Evolutionary conservation across 1,140 invertebrate genomes (phyloP).

Genomic region (Zaprionus ghesquierei): DNA sequence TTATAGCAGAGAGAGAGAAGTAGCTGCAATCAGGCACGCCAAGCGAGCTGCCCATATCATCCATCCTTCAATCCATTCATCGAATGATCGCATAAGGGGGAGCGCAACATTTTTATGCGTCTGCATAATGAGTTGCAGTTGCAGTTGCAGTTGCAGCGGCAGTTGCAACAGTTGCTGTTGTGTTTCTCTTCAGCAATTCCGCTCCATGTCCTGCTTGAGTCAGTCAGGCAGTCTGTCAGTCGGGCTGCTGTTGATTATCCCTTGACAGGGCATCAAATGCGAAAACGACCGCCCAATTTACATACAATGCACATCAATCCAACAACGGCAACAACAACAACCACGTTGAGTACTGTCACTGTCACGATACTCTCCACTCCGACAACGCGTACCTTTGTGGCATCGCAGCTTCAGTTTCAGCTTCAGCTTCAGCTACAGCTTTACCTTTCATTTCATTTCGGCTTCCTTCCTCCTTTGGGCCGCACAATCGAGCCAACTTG

Average conservation of each 20-base stretch:
- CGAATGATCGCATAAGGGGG: constrained; percentile 32
- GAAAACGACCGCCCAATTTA: constrained; percentile 80
- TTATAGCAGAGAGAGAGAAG: constrained; percentile 38
- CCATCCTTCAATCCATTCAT: constrained; percentile 23
- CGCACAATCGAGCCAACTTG: constrained; percentile 70
- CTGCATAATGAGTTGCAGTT: constrained; percentile 72
- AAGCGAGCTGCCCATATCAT: constrained; percentile 10
- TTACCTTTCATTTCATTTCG: constrained; percentile 30
- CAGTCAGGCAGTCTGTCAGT: constrained; percentile 2
- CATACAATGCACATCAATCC: constrained; percentile 79
- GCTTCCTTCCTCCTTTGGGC: constrained; percentile 40
- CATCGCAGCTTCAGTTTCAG: constrained; percentile 63
- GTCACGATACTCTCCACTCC: constrained; percentile 20
- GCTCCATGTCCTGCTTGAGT: constrained; percentile 31
- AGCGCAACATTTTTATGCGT: constrained; percentile 66
- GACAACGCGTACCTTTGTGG: constrained; percentile 66
- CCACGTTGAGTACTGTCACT: constrained; percentile 52
- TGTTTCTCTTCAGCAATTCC: constrained; percentile 37
- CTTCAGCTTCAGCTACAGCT: constrained; percentile 49
- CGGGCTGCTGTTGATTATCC: constrained; percentile 74
- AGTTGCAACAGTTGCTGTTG: constrained; percentile 16
- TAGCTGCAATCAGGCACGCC: constrained; percentile 26
- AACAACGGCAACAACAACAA: constrained; percentile 38
- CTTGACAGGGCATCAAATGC: constrained; percentile 80
- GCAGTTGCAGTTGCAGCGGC: constrained; percentile 51